These are phyloP conservation scores for Enchytraeus crypticus DNA, from an alignment of 2,888 invertebrate genomes.

Conservation along the genomic window DNA sequence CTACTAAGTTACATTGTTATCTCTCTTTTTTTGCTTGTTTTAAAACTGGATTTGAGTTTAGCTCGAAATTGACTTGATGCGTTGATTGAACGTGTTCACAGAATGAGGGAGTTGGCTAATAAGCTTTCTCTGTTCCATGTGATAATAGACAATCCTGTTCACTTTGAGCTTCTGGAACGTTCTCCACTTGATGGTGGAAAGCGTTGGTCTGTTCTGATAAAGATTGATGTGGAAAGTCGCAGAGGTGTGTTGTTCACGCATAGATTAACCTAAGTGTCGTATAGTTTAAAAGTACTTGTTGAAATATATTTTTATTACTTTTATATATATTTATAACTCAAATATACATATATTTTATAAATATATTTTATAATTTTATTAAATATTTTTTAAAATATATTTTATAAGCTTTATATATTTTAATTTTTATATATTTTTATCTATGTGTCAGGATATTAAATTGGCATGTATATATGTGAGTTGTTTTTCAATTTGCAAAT, in stretches of 20 bases:
- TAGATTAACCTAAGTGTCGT: too few species aligned
- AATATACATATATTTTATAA: too few species aligned
- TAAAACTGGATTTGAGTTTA: too few species aligned
- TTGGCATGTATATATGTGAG: background rate
- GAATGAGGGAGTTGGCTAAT: constrained; percentile 29
- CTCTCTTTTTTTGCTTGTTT: too few species aligned
- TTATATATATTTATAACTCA: too few species aligned
- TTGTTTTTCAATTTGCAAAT: background rate
- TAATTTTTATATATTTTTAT: background rate
- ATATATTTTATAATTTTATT: too few species aligned
- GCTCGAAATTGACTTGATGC: too few species aligned
- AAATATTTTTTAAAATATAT: too few species aligned
- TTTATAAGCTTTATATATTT: background rate
- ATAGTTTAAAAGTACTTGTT: too few species aligned
- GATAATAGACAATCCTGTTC: constrained; percentile 33
- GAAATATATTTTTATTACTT: too few species aligned
- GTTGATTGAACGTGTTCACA: too few species aligned
- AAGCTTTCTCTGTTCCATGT: constrained; percentile 38
- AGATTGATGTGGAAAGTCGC: constrained; percentile 39
- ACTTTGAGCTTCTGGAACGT: constrained; percentile 25
- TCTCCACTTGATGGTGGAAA: constrained; percentile 30
- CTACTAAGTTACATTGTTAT: too few species aligned
- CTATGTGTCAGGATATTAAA: background rate
- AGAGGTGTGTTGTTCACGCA: constrained; percentile 38
- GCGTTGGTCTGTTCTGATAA: constrained; percentile 42